Base-by-base conservation (phyloP, 2,888 invertebrate species). In the Nezara viridula region DNA sequence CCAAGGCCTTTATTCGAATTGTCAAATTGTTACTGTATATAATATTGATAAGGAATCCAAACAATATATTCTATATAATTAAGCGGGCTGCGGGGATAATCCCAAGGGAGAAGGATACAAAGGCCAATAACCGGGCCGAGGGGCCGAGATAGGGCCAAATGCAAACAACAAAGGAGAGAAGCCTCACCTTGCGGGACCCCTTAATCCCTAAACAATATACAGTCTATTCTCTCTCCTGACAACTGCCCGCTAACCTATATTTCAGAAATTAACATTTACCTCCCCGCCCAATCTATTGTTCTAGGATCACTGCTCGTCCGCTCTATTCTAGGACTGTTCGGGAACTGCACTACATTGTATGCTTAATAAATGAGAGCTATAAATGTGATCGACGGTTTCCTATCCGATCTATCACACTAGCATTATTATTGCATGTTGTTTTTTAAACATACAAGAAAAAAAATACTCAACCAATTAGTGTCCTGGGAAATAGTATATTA, bases 181-280 rank as follows among this genome's bases (percentile, higher is more conserved):
- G 27, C 3, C 27, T 27, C 27, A 60, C 60, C 60, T 60, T 60
- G 60, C 60, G 60, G 60, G 60, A 27, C 60, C 60, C 60, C 27
- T 10, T 27, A 60, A 60, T 60, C 60, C 60, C 60, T 16, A 60
- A 60, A 60, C 60, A 60, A 60, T 60, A 60, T 60, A 60, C 60
- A 60, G 27, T 16, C 60, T 27, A 60, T 60, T 60, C 60, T 60
- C 60, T 27, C 12, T 27, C 5, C 14, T 16, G 5, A 2, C 60
- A 14, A 27, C 27, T 27, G 60, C 60, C 60, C 60, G n/a, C 27
- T 27, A 27, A 27, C 12, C 60, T 60, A 60, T 27, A 27, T 60
- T 60, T 60, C 60, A 60, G 60, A 60, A 27, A 60, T 60, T 60
- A 60, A 60, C 60, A 60, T 60, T 16, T n/a, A 55, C 55, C 55